A percentile compares a stretch with the other conserved stretches of the same genome.
Conservation (phyloP, 2,113 vertebrate species). For the Empidonax alnorum region DNA sequence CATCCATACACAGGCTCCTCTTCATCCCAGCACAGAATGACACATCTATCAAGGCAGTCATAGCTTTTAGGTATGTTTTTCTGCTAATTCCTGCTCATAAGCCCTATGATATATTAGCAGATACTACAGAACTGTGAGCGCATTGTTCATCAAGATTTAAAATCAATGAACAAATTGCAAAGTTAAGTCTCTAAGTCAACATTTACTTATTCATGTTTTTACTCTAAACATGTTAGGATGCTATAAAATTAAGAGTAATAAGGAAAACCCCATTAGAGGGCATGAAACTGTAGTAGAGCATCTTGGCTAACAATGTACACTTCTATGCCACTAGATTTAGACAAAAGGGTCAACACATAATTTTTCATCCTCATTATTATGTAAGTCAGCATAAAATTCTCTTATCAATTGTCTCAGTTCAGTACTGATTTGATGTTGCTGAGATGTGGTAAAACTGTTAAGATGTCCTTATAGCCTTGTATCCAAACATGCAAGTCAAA, state of each 20-base stretch:
- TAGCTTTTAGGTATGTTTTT: constrained; percentile 51
- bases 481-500: neutral
- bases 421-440: neutral
- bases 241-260: neutral
- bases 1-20: constrained; percentile 38
- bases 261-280: neutral
- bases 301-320: neutral
- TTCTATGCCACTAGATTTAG: neutral
- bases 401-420: neutral
- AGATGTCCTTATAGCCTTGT: neutral
- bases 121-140: neutral
- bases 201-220: neutral
- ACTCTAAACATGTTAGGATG: neutral
- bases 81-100: neutral
- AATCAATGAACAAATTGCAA: neutral
- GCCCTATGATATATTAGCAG: neutral
- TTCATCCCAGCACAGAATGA: constrained; percentile 51
- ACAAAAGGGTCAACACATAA: neutral
- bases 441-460: neutral
- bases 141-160: neutral
- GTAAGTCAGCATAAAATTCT: neutral
- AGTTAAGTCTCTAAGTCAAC: neutral
- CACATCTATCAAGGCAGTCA: constrained; percentile 1
- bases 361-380: neutral
- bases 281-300: neutral